These are phyloP conservation scores for Pomatorhinus ruficollis DNA, from an alignment of 2,113 vertebrate species.

Conservation along the genomic window DNA sequence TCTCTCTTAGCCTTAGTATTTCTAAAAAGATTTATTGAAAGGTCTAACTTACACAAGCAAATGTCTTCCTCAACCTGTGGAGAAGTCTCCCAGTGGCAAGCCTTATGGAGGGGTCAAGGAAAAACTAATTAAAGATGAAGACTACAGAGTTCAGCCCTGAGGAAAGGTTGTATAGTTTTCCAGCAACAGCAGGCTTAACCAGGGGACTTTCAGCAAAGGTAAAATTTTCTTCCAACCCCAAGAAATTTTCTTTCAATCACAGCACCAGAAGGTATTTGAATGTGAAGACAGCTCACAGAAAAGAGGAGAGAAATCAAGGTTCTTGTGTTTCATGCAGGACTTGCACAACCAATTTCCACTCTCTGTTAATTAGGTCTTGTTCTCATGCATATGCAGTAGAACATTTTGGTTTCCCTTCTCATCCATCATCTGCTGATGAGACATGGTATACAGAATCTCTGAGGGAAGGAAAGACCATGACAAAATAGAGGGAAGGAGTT, in stretches of 20 bases:
- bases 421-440: background rate
- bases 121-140: constrained; percentile 9
- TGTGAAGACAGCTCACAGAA: background rate
- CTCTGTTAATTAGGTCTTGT: background rate
- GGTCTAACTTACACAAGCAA: background rate
- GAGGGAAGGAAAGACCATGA: background rate
- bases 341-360: background rate
- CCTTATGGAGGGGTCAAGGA: background rate
- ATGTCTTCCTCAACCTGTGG: background rate
- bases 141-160: background rate
- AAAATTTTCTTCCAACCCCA: background rate
- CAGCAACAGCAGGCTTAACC: background rate
- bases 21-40: constrained; percentile 5
- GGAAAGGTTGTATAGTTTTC: background rate
- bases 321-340: background rate
- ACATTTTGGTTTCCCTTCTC: background rate
- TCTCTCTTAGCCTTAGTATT: background rate
- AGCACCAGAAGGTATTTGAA: background rate
- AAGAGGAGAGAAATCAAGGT: background rate
- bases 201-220: background rate
- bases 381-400: background rate
- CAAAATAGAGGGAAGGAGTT: background rate
- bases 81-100: constrained; percentile 8
- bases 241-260: background rate
- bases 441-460: background rate